Evolutionary conservation across 2,888 invertebrate genomes (phyloP), one percentile per base, ranked within the genome.

Genomic region (Diplolepis rosae): DNA sequence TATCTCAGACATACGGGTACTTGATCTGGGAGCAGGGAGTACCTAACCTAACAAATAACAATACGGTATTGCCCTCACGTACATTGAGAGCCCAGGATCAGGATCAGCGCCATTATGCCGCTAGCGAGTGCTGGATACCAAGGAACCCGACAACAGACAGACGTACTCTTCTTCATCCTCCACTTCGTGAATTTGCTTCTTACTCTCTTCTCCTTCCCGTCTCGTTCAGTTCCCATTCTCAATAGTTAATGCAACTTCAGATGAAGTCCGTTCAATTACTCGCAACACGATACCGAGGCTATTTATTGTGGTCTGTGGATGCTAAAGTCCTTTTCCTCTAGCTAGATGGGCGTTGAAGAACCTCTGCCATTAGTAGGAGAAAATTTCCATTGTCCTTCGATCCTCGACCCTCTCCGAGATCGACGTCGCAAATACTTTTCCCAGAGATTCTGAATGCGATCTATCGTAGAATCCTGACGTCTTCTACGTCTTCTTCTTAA

Each of bases 261-360:
- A 84, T 82, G 80, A 82, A 83, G 79, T 77, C 77, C 85, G 85
- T 84, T 85, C 85, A 83, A 85, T 85, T 85, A 85, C 84, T 84
- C 81, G 83, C 82, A 84, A 85, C 84, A 83, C 82, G 84, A 85
- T 85, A 85, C 80, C 83, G 77, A 79, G 78, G 83, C 82, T 84
- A 84, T 85, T 85, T 84, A 85, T 85, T 84, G 85, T 82, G 83
- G 83, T 84, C 80, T 80, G 81, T 80, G 80, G 75, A 82, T 75
- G 78, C 68, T 78, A 74, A 73, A 74, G 71, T 74, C 68, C 70
- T 76, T 70, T 76, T 76, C 70, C 52, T 70, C 54, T 65, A 72
- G 65, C 65, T 72, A 24, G 35, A 61, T 61, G 28, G 27, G 28
- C 28, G 52, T 15, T 52, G 24, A 39, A 61, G 56, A 32, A 61